Conservation (phyloP, 2,113 vertebrate species). For the Sterrhoptilus dennistouni region DNA sequence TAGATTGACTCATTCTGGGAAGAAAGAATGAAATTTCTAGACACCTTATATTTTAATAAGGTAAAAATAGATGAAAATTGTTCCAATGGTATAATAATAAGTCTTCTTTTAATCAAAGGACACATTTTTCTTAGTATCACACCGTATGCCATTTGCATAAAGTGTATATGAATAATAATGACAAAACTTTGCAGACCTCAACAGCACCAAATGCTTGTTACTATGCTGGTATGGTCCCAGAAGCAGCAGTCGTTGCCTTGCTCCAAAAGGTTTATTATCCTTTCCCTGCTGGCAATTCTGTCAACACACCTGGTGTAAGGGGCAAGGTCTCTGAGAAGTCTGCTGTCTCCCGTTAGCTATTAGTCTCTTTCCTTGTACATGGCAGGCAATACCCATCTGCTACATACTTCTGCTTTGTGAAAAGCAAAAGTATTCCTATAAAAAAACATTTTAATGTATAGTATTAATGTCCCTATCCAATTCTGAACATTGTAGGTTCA, state of each 20-base stretch:
- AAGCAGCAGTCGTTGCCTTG: constrained; percentile 32
- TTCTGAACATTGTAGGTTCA: neutral
- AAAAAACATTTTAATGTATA: neutral
- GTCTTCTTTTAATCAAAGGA: neutral
- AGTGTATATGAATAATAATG: neutral
- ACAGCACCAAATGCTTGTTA: constrained; percentile 37
- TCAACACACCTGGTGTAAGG: constrained; percentile 47
- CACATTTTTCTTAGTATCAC: neutral
- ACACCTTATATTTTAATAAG: neutral
- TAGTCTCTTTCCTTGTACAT: neutral
- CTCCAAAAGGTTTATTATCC: constrained; percentile 54
- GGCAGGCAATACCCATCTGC: constrained; percentile 51
- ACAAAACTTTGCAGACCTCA: constrained; percentile 21
- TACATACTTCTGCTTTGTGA: constrained; percentile 11
- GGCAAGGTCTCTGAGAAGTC: constrained; percentile 27
- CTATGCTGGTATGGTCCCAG: constrained; percentile 14
- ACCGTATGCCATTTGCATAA: neutral
- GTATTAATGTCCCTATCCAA: neutral
- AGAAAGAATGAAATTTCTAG: neutral
- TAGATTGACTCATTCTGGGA: neutral
- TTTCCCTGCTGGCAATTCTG: constrained; percentile 55
- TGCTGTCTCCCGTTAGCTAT: constrained; percentile 34
- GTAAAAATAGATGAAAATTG: neutral
- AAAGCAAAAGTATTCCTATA: neutral
- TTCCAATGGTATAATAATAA: neutral